Conservation (phyloP, 2,888 invertebrate genomes). For the Vandiemenella viatica region DNA sequence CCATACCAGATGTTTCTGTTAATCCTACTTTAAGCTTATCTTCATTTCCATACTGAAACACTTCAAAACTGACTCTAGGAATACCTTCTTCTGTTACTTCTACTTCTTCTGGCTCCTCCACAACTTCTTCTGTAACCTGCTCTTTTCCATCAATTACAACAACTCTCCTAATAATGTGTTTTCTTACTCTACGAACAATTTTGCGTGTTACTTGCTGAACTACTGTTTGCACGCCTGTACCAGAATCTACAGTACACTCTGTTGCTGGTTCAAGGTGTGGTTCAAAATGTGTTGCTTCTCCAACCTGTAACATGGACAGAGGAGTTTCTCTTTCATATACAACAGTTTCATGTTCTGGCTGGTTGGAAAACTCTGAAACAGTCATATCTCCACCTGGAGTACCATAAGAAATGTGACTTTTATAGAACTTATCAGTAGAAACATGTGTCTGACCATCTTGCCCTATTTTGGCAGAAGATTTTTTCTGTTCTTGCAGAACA, state of each 20-base stretch:
- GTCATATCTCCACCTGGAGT: conserved; percentile 46
- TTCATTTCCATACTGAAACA: conserved; percentile 22
- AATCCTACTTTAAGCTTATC: neutral
- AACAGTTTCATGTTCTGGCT: conserved; percentile 41
- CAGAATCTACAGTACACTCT: conserved; percentile 29
- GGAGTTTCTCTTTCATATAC: conserved; percentile 26
- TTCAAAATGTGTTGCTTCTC: neutral
- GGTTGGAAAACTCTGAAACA: conserved; percentile 48
- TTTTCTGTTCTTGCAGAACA: conserved; percentile 48
- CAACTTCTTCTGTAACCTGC: conserved; percentile 63
- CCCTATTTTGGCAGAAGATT: conserved; percentile 38
- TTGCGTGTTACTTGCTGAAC: conserved; percentile 66
- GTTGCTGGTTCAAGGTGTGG: conserved; percentile 12
- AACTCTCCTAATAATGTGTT: conserved; percentile 59
- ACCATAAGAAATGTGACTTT: conserved; percentile 45
- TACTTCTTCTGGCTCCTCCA: conserved; percentile 70
- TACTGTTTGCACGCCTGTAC: conserved; percentile 60
- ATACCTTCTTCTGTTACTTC: conserved; percentile 57
- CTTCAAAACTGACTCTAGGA: conserved; percentile 53
- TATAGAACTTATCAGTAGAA: conserved; percentile 44
- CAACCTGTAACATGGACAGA: conserved; percentile 3
- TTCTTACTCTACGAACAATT: conserved; percentile 56
- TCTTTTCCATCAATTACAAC: conserved; percentile 73
- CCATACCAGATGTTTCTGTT: too few relatives aligned
- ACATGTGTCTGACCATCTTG: conserved; percentile 47